These are phyloP conservation scores for Nebria ingens DNA, from an alignment of 1,140 invertebrate genomes.

Conservation along the genomic window DNA sequence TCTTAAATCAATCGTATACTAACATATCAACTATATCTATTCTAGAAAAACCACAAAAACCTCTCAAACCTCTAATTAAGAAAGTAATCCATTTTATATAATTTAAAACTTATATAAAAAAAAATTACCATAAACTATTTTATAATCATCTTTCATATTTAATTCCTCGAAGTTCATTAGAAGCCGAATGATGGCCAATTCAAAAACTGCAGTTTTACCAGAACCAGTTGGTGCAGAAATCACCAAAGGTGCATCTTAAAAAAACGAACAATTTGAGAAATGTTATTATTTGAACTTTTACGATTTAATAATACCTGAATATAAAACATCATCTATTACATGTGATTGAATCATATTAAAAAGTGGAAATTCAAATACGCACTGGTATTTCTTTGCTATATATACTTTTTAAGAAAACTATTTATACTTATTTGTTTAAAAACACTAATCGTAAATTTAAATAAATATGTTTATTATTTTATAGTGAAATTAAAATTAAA, in stretches of 20 bases:
- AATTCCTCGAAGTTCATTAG: constrained; percentile 40
- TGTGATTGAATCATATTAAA: constrained; percentile 64
- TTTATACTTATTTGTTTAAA: too few species aligned
- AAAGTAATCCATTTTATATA: constrained; percentile 1
- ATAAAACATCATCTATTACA: constrained; percentile 53
- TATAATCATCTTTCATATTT: constrained; percentile 36
- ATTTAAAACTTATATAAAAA: background rate
- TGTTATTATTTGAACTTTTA: constrained; percentile 12
- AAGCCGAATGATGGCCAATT: constrained; percentile 61
- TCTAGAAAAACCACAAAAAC: background rate
- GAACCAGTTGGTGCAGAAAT: constrained; percentile 71
- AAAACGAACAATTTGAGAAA: constrained; percentile 15
- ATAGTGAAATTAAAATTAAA: too few species aligned
- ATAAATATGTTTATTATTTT: too few species aligned
- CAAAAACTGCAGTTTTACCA: constrained; percentile 74
- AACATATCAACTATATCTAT: too few species aligned
- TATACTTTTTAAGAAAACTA: too few species aligned
- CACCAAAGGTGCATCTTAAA: constrained; percentile 57
- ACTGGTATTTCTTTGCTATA: constrained; percentile 36
- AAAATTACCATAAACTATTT: constrained; percentile 54
- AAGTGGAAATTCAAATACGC: constrained; percentile 50
- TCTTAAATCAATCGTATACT: too few species aligned
- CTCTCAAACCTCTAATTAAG: too few species aligned
- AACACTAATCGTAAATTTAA: too few species aligned
- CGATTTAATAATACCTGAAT: constrained; percentile 43